Evolutionary conservation across 2,888 invertebrate species (phyloP), one percentile per base, ranked within the genome.

Genomic region (Marronus borbonicus): DNA sequence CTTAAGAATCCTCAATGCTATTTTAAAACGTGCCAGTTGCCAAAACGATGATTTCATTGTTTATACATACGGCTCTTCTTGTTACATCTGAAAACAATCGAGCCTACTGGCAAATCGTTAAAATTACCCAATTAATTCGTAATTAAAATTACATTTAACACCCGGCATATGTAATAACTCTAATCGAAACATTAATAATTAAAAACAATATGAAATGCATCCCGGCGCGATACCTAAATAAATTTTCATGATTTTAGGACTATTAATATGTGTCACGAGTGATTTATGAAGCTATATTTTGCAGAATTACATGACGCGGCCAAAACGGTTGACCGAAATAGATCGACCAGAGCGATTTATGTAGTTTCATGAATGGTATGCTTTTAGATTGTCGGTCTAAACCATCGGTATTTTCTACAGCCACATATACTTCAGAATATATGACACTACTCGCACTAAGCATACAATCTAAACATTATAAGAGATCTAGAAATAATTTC

Each of bases 31-130:
- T 5, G 8, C 55, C 4, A 24, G 55, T 28, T 62, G 62, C 62
- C 62, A 31, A 62, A 31, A 62, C 24, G 31, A 62, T 62, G 62
- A 62, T 20, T 62, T 62, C 62, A 62, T 62, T 62, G 62, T 62
- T 62, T 62, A 62, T 62, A 62, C 17, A 5, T 12, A 44, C 20
- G 20, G 55, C 55, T 58, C 20, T 58, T 58, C 24, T 58, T 58
- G 55, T 58, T 58, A 58, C 55, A 58, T 58, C 55, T 58, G 55
- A 58, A 58, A 17, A 58, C 55, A 58, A 58, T 58, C 20, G 20
- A 20, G 10, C 55, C 55, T 20, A 20, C 55, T 17, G 20, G 44
- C 8, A 44, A 58, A 17, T 58, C n/a, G 20, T 58, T 58, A 58
- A 20, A 24, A 58, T 58, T 58, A 58, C 55, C 55, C 55, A 58